These are phyloP conservation scores for Telmatochromis sp. DNA, from an alignment of 2,113 vertebrate genomes.

Conservation along the genomic window DNA sequence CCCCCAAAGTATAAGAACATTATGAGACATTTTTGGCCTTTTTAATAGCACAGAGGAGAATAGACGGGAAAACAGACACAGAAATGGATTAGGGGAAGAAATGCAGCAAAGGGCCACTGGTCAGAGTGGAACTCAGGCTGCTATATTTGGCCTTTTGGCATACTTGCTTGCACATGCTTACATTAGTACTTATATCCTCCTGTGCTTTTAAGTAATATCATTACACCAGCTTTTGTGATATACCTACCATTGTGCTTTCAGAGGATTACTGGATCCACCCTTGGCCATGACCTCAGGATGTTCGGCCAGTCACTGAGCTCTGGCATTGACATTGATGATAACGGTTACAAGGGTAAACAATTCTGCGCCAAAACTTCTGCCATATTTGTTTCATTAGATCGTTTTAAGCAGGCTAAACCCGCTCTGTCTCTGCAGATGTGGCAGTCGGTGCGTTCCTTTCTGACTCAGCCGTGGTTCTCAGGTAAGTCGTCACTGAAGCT, in stretches of 20 bases:
- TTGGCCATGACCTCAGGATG: conserved; percentile 55
- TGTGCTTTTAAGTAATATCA: neutral
- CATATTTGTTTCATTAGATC: neutral
- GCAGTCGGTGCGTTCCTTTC: conserved; percentile 92
- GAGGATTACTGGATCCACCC: conserved; percentile 48
- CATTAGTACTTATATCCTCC: neutral
- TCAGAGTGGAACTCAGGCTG: neutral
- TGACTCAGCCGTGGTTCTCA: conserved; percentile 83
- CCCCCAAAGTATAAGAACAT: neutral
- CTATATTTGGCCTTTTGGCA: neutral
- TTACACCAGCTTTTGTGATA: neutral
- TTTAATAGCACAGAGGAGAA: neutral
- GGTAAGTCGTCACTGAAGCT: conserved; percentile 65
- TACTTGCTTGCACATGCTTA: neutral
- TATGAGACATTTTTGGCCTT: neutral
- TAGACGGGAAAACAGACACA: neutral
- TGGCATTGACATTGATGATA: conserved; percentile 56
- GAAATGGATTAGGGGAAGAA: neutral
- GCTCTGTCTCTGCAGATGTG: conserved; percentile 75
- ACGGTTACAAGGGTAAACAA: conserved; percentile 54
- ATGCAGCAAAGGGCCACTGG: neutral
- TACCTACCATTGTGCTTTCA: neutral
- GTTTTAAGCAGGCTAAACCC: neutral
- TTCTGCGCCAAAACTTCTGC: neutral
- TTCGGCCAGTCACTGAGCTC: conserved; percentile 63